Conservation (phyloP, 2,888 invertebrate genomes). For the Apantesis nais region DNA sequence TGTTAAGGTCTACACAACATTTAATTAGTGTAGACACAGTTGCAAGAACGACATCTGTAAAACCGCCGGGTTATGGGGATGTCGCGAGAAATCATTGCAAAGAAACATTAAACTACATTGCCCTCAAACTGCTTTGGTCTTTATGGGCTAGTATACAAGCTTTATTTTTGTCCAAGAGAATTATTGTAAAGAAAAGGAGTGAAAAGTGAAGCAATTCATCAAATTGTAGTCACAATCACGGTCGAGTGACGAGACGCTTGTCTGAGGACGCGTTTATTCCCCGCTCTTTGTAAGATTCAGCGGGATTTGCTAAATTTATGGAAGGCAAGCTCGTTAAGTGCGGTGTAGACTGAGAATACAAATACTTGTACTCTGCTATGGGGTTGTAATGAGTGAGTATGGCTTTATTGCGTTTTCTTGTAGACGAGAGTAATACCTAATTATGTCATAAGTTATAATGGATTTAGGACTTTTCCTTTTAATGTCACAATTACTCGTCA, state of each 20-base stretch:
- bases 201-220: constrained; percentile 72
- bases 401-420: constrained; percentile 11
- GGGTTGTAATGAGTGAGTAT: constrained; percentile 35
- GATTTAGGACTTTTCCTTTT: background rate
- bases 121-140: constrained; percentile 7
- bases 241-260: constrained; percentile 66
- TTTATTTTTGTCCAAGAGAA: constrained; percentile 20
- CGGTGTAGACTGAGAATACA: constrained; percentile 55
- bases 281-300: constrained; percentile 59
- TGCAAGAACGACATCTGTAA: constrained; percentile 52
- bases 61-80: constrained; percentile 49
- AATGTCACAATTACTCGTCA: background rate
- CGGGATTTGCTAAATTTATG: constrained; percentile 66
- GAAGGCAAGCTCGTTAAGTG: constrained; percentile 63
- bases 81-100: constrained; percentile 29
- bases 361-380: constrained; percentile 42
- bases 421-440: background rate
- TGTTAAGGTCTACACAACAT: constrained; percentile 43
- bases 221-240: constrained; percentile 75
- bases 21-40: constrained; percentile 61
- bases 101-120: constrained; percentile 23
- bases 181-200: constrained; percentile 48
- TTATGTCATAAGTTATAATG: background rate
- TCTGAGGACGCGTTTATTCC: constrained; percentile 55
- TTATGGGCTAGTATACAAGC: constrained; percentile 13